These are phyloP conservation scores for Corythornis vintsioides DNA, from an alignment of 2,113 vertebrate species.

Conservation along the genomic window DNA sequence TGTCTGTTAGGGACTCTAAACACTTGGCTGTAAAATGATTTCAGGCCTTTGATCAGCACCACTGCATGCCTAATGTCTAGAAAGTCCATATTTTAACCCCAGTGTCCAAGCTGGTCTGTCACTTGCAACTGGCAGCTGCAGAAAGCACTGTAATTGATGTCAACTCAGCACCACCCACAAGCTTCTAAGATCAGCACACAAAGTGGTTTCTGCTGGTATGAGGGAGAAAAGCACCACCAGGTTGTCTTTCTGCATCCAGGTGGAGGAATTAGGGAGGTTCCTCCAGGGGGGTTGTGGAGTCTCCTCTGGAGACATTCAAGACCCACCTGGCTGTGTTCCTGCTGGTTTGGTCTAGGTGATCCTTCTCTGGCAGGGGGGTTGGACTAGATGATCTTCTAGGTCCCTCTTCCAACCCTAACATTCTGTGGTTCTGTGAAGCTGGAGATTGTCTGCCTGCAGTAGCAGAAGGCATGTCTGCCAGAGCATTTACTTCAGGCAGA, in stretches of 20 bases:
- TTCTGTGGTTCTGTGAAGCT: not conserved
- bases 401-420: too few species aligned
- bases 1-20: not conserved
- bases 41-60: not conserved
- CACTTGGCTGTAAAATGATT: not conserved
- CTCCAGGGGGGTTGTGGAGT: too few species aligned
- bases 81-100: not conserved
- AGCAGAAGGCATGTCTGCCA: conserved; percentile 36
- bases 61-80: not conserved
- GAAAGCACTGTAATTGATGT: conserved; percentile 19
- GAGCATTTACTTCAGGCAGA: conserved; percentile 15
- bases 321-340: too few species aligned
- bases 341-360: too few species aligned
- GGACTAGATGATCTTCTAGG: too few species aligned
- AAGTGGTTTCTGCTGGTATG: conserved; percentile 48
- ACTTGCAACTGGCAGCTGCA: not conserved
- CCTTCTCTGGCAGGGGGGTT: too few species aligned
- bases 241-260: conserved; percentile 51
- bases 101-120: not conserved
- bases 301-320: too few species aligned
- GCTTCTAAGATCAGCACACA: conserved; percentile 27
- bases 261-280: not conserved
- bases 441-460: conserved; percentile 53
- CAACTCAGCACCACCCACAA: conserved; percentile 45
- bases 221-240: conserved; percentile 57